phyloP scores from a whole-genome alignment of 2,888 invertebrate species.

The Sinentomon sp. region DNA sequence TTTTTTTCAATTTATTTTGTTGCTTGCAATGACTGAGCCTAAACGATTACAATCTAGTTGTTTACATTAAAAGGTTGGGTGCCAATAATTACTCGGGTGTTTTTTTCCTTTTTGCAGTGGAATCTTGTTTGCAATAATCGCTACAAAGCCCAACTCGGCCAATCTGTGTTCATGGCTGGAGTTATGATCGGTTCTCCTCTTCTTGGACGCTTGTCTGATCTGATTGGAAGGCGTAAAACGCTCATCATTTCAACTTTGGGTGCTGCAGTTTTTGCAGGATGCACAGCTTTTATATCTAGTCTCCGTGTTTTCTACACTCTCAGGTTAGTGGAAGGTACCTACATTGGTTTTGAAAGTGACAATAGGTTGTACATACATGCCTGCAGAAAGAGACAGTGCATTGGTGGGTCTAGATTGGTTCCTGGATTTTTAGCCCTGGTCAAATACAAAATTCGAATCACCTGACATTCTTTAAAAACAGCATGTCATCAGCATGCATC shows the following conservation, averaged over 20 bases:
- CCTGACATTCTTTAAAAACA: too few species aligned
- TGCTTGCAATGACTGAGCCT: too few species aligned
- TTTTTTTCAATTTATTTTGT: too few species aligned
- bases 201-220: constrained; percentile 16
- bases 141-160: constrained; percentile 15
- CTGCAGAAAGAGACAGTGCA: too few species aligned
- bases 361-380: too few species aligned
- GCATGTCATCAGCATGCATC: too few species aligned
- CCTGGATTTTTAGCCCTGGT: too few species aligned
- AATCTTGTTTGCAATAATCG: constrained; percentile 16
- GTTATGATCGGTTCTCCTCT: constrained; percentile 17
- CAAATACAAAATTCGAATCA: too few species aligned
- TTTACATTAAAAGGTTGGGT: too few species aligned
- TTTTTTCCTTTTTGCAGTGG: constrained; percentile 14
- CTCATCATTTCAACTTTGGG: constrained; percentile 15
- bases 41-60: too few species aligned
- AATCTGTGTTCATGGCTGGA: constrained; percentile 18
- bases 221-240: constrained; percentile 14
- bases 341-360: background rate
- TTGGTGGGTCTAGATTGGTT: too few species aligned
- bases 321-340: constrained; percentile 9
- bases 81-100: background rate
- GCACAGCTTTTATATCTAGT: constrained; percentile 13
- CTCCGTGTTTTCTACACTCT: constrained; percentile 11
- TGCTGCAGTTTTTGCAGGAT: constrained; percentile 14